Evolutionary conservation across 2,113 vertebrate genomes (phyloP).

Genomic region (Polypterus senegalus): DNA sequence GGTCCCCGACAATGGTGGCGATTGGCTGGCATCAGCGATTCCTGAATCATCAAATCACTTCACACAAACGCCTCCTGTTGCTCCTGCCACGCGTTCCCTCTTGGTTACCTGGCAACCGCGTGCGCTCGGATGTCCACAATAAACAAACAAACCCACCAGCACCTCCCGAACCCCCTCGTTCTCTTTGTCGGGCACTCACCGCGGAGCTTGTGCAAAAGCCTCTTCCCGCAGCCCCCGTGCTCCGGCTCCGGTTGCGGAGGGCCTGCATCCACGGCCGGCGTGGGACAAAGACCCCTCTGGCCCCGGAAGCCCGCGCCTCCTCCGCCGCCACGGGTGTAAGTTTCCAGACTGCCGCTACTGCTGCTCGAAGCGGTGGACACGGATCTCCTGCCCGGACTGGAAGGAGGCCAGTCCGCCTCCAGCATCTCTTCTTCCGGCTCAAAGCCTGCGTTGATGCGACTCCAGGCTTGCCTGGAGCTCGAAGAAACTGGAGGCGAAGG

Average conservation of each 20-base stretch:
- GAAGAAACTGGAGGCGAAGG: slow-evolving; percentile 60
- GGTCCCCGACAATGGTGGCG: too few species aligned
- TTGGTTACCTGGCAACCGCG: too few species aligned
- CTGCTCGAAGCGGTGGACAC: slow-evolving; percentile 55
- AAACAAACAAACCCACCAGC: too few species aligned
- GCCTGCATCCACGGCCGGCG: slow-evolving; percentile 37
- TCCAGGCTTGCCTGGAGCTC: slow-evolving; percentile 83
- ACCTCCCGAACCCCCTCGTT: neutral
- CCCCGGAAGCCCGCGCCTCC: slow-evolving; percentile 19
- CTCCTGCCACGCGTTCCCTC: too few species aligned
- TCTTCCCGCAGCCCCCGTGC: slow-evolving; percentile 49
- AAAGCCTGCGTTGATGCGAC: slow-evolving; percentile 83
- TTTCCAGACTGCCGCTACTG: slow-evolving; percentile 40
- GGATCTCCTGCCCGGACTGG: slow-evolving; percentile 55
- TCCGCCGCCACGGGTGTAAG: slow-evolving; percentile 36
- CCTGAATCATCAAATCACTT: too few species aligned
- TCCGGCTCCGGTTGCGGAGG: slow-evolving; percentile 39
- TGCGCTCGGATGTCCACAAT: too few species aligned
- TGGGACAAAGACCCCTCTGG: slow-evolving; percentile 42
- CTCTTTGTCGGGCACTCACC: slow-evolving; percentile 21
- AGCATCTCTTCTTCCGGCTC: slow-evolving; percentile 79
- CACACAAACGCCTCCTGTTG: too few species aligned
- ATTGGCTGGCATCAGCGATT: too few species aligned
- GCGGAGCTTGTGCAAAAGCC: slow-evolving; percentile 49
- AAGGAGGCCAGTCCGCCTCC: slow-evolving; percentile 63